Evolutionary conservation across 2,797 vertebrate species (phyloP), one percentile per base, ranked within the genome.

Genomic region (Schizothorax lantsangensis): DNA sequence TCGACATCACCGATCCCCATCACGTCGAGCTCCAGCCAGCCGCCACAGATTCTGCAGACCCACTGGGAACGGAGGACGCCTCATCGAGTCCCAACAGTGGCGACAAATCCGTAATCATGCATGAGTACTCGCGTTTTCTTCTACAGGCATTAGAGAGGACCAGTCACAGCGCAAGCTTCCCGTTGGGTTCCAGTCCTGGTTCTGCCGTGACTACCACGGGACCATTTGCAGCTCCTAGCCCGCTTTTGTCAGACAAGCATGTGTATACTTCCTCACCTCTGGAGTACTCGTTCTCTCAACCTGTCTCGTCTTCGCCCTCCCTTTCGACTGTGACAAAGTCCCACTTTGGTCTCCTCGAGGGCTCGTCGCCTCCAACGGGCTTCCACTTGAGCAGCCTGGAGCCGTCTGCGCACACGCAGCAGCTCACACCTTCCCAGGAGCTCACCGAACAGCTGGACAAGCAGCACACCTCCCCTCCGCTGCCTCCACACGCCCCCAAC

Each of bases 401-500:
- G 91, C 94, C 96, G 84, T 90, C 97, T 88, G 90, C 95, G 10
- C 97, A 98, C 96, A 78, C 89, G 8, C 84, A 99, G 95, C 98
- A 99, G 96, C 95, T 99, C 95, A 99, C 98, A 90, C 98, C 98
- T 69, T 99, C 98, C 88, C 98, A 99, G 96, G 98, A 99, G 97
- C 96, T 99, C 91, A 98, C 96, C 36, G 98, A 99, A 89, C 97
- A 99, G 95, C 96, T 98, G 87, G 98, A 99, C 92, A 97, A 98
- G 1, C 97, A 97, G 93, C 95, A 97, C 92, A 95, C 95, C 0
- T 95, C 90, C 33, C 88, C 91, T 30, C 92, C 94, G 21, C 93
- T 94, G 6, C 92, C 95, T 36, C 68, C 90, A 30, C 89, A 90
- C 77, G 86, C 90, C 23, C 85, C 90, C 17, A 89, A 85, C 36